Conservation (phyloP, 92 coral and sea anemone genomes). For the Heteractis magnifica region DNA sequence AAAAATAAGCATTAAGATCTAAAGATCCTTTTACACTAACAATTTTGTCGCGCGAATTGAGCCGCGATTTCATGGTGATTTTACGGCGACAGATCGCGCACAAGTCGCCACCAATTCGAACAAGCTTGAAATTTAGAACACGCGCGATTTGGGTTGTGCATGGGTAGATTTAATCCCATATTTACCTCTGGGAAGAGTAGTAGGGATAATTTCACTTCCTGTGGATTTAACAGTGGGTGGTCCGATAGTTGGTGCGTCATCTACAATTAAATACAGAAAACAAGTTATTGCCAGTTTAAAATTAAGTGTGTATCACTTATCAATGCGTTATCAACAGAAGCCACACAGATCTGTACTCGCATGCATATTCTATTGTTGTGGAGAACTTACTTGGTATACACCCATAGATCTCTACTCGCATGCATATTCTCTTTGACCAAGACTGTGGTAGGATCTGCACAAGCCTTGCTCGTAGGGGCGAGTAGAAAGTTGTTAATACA, state of each 20-base stretch:
- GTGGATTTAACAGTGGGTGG: conserved; percentile 8
- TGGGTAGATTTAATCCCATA: not conserved
- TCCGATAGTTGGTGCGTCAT: conserved; percentile 19
- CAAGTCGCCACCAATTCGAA: too few species aligned
- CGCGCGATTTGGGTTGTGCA: too few species aligned
- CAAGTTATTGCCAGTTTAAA: not conserved
- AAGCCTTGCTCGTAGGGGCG: conserved; percentile 23
- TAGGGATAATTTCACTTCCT: conserved; percentile 10
- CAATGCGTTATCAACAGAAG: too few species aligned
- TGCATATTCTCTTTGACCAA: conserved; percentile 36
- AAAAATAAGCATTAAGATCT: too few species aligned
- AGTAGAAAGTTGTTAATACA: conserved; percentile 17
- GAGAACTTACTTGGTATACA: conserved; percentile 45
- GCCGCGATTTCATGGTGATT: too few species aligned
- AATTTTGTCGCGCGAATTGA: too few species aligned
- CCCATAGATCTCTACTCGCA: conserved; percentile 61
- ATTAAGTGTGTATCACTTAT: too few species aligned
- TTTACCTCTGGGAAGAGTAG: conserved; percentile 19
- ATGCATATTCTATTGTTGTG: not conserved
- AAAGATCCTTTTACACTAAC: too few species aligned
- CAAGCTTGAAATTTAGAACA: too few species aligned
- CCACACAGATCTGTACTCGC: too few species aligned
- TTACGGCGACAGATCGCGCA: too few species aligned
- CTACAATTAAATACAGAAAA: not conserved
- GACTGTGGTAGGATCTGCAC: conserved; percentile 36